Conservation (phyloP, 2,888 invertebrate genomes). For the Archips crataeganus region DNA sequence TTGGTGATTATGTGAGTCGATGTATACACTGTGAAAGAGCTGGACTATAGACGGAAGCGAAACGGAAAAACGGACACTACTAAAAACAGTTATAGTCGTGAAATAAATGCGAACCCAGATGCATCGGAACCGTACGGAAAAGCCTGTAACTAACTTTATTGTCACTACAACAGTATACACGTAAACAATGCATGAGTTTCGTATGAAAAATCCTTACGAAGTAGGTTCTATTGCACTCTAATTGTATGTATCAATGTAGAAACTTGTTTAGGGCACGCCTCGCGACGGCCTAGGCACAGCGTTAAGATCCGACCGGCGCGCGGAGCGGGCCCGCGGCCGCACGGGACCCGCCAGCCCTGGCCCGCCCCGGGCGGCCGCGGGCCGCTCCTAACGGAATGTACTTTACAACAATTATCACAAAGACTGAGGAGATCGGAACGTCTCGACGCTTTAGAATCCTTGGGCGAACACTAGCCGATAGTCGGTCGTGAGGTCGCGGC, state of each 20-base stretch:
- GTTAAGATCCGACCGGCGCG: slow-evolving; percentile 46
- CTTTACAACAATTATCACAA: slow-evolving; percentile 81
- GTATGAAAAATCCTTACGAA: slow-evolving; percentile 50
- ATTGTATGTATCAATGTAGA: slow-evolving; percentile 44
- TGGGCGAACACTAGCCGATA: slow-evolving; percentile 52
- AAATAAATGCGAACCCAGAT: slow-evolving; percentile 42
- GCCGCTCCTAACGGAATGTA: slow-evolving; percentile 71
- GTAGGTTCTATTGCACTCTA: slow-evolving; percentile 58
- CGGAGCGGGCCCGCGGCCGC: slow-evolving; percentile 40
- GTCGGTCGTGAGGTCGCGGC: slow-evolving; percentile 45
- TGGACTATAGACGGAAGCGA: slow-evolving; percentile 49
- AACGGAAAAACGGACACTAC: slow-evolving; percentile 44
- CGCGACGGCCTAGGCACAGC: slow-evolving; percentile 46
- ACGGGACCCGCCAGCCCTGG: slow-evolving; percentile 13
- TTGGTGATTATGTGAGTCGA: slow-evolving; percentile 70
- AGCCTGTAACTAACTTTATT: slow-evolving; percentile 71
- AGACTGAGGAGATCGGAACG: slow-evolving; percentile 71
- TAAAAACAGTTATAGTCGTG: slow-evolving; percentile 23
- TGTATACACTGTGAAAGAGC: slow-evolving; percentile 49
- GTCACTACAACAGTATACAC: slow-evolving; percentile 77
- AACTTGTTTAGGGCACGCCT: slow-evolving; percentile 35
- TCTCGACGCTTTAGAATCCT: slow-evolving; percentile 48
- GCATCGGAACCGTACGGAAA: slow-evolving; percentile 44
- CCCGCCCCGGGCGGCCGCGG: slow-evolving; percentile 24
- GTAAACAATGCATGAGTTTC: slow-evolving; percentile 53